Percentiles rank a stretch among this genome's conserved stretches.
phyloP scores from a whole-genome alignment of 1,140 invertebrate species.

The Mactra quadrangularis region DNA sequence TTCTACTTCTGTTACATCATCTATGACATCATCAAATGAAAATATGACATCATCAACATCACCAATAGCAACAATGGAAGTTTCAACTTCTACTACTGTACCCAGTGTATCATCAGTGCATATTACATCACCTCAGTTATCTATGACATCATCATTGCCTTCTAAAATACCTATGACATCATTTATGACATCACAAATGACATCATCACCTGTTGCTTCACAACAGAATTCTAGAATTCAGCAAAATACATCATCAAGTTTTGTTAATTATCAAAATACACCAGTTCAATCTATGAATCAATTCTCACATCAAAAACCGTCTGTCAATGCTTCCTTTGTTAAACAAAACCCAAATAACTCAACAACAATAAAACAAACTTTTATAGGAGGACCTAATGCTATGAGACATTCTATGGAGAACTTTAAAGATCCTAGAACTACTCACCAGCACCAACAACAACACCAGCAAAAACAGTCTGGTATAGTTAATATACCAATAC shows the following conservation, averaged over 20 bases:
- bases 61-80: too few relatives aligned
- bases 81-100: too few relatives aligned
- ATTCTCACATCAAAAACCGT: too few relatives aligned
- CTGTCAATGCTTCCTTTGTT: too few relatives aligned
- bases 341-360: too few relatives aligned
- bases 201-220: conserved; percentile 16
- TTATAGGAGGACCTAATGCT: neutral
- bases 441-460: too few relatives aligned
- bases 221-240: neutral
- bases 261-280: neutral
- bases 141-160: conserved; percentile 7
- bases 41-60: conserved; percentile 16
- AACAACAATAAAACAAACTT: too few relatives aligned
- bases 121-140: neutral
- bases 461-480: too few relatives aligned
- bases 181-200: conserved; percentile 6
- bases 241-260: conserved; percentile 18
- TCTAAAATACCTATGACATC: conserved; percentile 10
- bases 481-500: too few relatives aligned
- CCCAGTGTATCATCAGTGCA: neutral
- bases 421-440: too few relatives aligned
- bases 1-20: neutral
- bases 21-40: conserved; percentile 9
- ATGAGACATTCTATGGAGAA: neutral
- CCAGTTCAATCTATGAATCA: neutral